phyloP scores from a whole-genome alignment of 1,140 invertebrate genomes.

The Scaptomyza graminum region DNA sequence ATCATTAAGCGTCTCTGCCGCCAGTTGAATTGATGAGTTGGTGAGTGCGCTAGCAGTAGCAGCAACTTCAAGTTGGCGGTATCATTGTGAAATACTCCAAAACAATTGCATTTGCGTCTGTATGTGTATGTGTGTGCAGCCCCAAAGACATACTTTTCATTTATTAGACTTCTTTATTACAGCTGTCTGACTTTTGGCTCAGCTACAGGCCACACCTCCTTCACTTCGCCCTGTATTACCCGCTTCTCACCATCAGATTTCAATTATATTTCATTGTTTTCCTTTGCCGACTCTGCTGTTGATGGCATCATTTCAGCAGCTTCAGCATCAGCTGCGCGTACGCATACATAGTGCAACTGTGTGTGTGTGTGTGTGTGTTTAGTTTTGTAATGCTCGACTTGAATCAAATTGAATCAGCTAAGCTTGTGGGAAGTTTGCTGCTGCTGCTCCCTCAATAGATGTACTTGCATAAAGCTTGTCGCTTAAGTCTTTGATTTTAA shows the following conservation, averaged over 20 bases:
- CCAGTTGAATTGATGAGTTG: conserved; percentile 32
- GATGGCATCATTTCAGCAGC: conserved; percentile 77
- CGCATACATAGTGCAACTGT: conserved; percentile 35
- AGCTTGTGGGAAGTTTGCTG: conserved; percentile 59
- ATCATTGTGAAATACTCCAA: conserved; percentile 49
- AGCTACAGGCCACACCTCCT: conserved; percentile 20
- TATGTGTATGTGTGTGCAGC: conserved; percentile 16
- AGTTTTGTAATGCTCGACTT: conserved; percentile 62
- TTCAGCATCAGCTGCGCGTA: conserved; percentile 52
- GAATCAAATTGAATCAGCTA: conserved; percentile 17
- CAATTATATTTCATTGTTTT: conserved; percentile 42
- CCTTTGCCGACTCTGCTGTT: conserved; percentile 51
- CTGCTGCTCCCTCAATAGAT: conserved; percentile 58
- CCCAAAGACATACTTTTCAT: conserved; percentile 37
- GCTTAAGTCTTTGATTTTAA: conserved; percentile 66
- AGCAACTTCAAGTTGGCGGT: conserved; percentile 44
- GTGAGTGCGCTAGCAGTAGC: conserved; percentile 42
- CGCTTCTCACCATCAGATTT: conserved; percentile 15
- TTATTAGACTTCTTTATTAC: conserved; percentile 58
- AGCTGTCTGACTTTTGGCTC: conserved; percentile 44
- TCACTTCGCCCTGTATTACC: conserved; percentile 5
- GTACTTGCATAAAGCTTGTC: conserved; percentile 55
- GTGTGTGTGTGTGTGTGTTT: conserved; percentile 37
- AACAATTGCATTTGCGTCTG: conserved; percentile 31
- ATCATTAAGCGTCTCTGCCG: conserved; percentile 54